phyloP scores from a whole-genome alignment of 2,888 invertebrate genomes.

The Euspilapteryx auroguttella region DNA sequence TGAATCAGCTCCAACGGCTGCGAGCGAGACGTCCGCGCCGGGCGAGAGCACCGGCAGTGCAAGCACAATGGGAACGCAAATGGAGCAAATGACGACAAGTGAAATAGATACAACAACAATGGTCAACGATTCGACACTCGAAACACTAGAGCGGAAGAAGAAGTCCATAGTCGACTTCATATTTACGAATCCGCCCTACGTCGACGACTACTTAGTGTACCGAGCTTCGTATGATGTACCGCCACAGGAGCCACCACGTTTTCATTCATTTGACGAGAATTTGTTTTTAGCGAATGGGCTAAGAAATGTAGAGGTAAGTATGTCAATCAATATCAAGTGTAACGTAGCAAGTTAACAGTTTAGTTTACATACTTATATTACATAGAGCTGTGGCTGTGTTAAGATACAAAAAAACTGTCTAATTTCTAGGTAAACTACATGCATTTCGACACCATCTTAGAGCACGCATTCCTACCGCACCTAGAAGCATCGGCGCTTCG shows the following conservation, averaged over 20 bases:
- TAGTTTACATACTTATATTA: too few species aligned
- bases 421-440: slow-evolving; percentile 66
- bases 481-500: slow-evolving; percentile 73
- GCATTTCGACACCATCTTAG: slow-evolving; percentile 76
- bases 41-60: neutral
- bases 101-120: slow-evolving; percentile 11
- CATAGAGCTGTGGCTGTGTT: too few species aligned
- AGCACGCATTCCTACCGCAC: slow-evolving; percentile 72
- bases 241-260: too few species aligned
- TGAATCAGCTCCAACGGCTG: neutral
- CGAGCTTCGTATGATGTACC: slow-evolving; percentile 37
- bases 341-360: too few species aligned
- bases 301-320: slow-evolving; percentile 37
- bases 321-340: too few species aligned
- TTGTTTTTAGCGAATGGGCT: slow-evolving; percentile 46
- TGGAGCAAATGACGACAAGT: slow-evolving; percentile 7
- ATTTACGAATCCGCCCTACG: slow-evolving; percentile 35
- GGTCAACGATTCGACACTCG: slow-evolving; percentile 18
- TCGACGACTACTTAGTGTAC: slow-evolving; percentile 34
- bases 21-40: neutral
- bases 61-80: slow-evolving; percentile 5
- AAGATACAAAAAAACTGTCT: too few species aligned
- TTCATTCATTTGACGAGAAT: too few species aligned
- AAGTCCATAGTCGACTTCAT: slow-evolving; percentile 44
- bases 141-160: slow-evolving; percentile 35